phyloP scores from a whole-genome alignment of 2,113 vertebrate species.

The Stomatorhinus ivindoensis region DNA sequence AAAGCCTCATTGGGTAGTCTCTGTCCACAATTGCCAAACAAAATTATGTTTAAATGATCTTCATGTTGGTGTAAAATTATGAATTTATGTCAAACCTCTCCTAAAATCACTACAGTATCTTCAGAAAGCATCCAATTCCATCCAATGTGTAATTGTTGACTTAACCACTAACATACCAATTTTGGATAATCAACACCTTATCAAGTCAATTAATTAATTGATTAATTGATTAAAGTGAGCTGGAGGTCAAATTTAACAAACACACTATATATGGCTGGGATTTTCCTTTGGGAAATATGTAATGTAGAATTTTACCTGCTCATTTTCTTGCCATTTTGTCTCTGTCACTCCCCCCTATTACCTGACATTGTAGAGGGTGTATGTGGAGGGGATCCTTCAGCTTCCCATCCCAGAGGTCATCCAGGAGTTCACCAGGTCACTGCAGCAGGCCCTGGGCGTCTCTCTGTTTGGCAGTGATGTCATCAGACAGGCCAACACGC shows the following conservation, averaged over 20 bases:
- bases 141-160: not conserved
- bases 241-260: not conserved
- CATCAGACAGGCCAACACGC: conserved; percentile 91
- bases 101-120: not conserved
- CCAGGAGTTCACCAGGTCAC: conserved; percentile 73
- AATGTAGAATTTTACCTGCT: not conserved
- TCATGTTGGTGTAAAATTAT: too few species aligned
- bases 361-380: conserved; percentile 31
- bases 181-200: not conserved
- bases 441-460: conserved; percentile 80
- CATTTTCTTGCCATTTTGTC: not conserved
- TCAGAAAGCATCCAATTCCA: not conserved
- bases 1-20: too few species aligned
- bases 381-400: conserved; percentile 83
- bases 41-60: not conserved
- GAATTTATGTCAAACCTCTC: not conserved
- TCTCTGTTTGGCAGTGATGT: conserved; percentile 93
- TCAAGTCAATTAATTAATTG: not conserved
- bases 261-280: not conserved
- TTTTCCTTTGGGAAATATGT: not conserved
- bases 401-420: conserved; percentile 87
- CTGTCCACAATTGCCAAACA: not conserved
- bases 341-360: not conserved
- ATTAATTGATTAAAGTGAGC: not conserved
- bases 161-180: not conserved